Evolutionary conservation across 2,113 vertebrate species (phyloP).

Genomic region (Marcusenius ussheri): DNA sequence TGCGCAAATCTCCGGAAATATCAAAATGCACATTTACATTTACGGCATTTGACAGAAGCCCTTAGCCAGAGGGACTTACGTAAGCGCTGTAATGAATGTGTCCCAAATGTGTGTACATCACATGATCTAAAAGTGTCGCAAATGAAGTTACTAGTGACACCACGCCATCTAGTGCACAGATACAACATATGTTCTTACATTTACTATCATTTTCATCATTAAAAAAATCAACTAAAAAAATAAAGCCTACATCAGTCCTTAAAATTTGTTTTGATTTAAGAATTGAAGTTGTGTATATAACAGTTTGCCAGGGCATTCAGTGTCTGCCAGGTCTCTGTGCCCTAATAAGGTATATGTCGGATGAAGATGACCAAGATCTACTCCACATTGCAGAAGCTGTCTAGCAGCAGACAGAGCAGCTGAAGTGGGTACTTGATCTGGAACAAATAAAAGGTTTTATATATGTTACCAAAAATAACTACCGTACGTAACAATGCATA

Average conservation of each 20-base stretch:
- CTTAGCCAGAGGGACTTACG: too few relatives aligned
- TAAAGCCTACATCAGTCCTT: background rate
- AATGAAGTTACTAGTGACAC: background rate
- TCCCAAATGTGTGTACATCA: background rate
- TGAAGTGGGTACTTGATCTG: slow-evolving; percentile 44
- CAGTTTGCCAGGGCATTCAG: slow-evolving; percentile 49
- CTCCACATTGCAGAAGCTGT: slow-evolving; percentile 41
- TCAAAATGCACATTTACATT: background rate
- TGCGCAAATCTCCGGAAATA: background rate
- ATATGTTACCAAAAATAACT: background rate
- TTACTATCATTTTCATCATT: background rate
- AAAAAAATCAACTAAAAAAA: background rate
- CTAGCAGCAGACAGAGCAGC: slow-evolving; percentile 38
- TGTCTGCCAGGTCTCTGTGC: slow-evolving; percentile 49
- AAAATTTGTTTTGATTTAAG: background rate
- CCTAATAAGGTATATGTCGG: slow-evolving; percentile 39
- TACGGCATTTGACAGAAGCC: too few relatives aligned
- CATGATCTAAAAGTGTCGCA: background rate
- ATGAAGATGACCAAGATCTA: slow-evolving; percentile 31
- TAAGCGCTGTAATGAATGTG: background rate
- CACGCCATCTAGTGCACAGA: slow-evolving; percentile 4
- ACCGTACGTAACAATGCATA: background rate
- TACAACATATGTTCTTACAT: background rate
- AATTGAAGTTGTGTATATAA: slow-evolving; percentile 39
- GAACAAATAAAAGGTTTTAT: slow-evolving; percentile 23